Evolutionary conservation across 64 coral and sea anemone species (phyloP).

Genomic region (Stylophora pistillata): DNA sequence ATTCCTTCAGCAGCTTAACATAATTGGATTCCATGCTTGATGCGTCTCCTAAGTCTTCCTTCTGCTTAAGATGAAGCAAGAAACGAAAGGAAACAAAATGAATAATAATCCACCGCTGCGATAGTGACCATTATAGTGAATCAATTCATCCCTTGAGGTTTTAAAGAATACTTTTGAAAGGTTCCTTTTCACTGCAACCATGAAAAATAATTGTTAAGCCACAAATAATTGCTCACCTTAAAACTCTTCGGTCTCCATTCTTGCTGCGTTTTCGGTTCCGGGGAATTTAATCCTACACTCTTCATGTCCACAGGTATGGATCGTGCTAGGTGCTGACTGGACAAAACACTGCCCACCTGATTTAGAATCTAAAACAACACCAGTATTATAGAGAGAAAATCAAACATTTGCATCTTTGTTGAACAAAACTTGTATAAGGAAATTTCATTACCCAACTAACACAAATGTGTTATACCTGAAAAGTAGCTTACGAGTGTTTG

Average conservation of each 20-base stretch:
- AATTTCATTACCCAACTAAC: too few species aligned
- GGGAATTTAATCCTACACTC: conserved; percentile 16
- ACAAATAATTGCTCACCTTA: background rate
- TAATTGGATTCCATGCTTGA: conserved; percentile 56
- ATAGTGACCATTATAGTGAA: too few species aligned
- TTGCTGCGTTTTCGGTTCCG: background rate
- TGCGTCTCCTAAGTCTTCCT: background rate
- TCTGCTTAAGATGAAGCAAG: background rate
- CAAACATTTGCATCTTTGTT: background rate
- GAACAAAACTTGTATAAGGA: too few species aligned
- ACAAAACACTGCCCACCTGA: conserved; percentile 36
- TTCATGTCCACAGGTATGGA: conserved; percentile 14
- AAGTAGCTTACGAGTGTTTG: too few species aligned
- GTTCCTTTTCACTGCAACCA: background rate
- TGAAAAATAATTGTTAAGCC: too few species aligned
- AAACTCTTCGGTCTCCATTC: conserved; percentile 41
- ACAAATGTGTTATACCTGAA: too few species aligned
- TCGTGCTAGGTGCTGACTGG: conserved; percentile 30
- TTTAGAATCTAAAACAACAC: conserved; percentile 29
- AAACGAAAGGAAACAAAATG: background rate
- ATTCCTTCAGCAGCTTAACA: conserved; percentile 82
- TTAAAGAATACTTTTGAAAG: background rate
- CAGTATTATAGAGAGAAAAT: background rate
- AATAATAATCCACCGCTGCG: too few species aligned
- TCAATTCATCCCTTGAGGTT: too few species aligned